These are phyloP conservation scores for Trididemnum miniatum DNA, from an alignment of 23 tunicate species.

Conservation along the genomic window DNA sequence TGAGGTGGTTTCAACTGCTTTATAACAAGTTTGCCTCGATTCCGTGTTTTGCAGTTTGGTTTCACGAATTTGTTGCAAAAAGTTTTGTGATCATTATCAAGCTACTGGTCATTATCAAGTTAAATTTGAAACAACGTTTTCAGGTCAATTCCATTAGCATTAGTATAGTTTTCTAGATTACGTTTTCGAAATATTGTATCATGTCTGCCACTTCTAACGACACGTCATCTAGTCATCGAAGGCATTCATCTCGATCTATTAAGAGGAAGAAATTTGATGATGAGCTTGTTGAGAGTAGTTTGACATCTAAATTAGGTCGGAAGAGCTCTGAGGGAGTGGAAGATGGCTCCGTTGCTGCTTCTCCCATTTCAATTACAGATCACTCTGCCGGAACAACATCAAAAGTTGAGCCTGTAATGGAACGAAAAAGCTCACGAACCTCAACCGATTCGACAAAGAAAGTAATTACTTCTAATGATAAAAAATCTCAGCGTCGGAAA, in stretches of 20 bases:
- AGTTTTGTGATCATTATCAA: too few relatives aligned
- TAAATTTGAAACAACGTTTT: too few relatives aligned
- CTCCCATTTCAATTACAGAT: background rate
- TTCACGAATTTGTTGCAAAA: too few relatives aligned
- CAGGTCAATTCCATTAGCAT: too few relatives aligned
- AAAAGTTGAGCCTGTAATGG: background rate
- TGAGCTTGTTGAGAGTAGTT: conserved; percentile 83
- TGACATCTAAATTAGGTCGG: conserved; percentile 43
- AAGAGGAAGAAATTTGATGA: conserved; percentile 77
- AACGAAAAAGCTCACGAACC: background rate
- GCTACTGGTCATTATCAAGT: too few relatives aligned
- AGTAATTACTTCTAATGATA: background rate
- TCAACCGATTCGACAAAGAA: background rate
- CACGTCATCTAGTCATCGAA: conserved; percentile 23
- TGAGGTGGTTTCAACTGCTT: too few relatives aligned
- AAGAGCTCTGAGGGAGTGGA: conserved; percentile 44
- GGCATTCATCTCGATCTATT: conserved; percentile 78
- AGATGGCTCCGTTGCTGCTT: conserved; percentile 12
- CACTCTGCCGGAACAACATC: background rate
- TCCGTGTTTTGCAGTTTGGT: too few relatives aligned
- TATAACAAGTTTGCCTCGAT: too few relatives aligned
- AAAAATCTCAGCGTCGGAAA: conserved; percentile 20
- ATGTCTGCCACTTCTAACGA: background rate
- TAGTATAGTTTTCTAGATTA: too few relatives aligned
- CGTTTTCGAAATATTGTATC: too few relatives aligned